These are phyloP conservation scores for Hyphantria cunea DNA, from an alignment of 1,140 invertebrate species.

Conservation along the genomic window DNA sequence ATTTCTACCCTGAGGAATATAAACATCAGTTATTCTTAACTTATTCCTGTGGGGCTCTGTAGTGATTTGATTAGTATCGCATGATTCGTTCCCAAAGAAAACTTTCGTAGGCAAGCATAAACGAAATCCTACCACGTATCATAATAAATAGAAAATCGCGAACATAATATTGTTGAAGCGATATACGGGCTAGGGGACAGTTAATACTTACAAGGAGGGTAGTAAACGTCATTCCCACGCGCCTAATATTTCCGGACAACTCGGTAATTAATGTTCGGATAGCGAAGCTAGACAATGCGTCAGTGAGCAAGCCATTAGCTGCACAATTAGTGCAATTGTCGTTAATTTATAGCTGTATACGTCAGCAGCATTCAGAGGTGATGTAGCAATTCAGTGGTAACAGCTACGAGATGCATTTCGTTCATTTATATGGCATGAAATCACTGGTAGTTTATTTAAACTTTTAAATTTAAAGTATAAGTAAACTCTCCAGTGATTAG, in stretches of 20 bases:
- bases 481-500: slow-evolving; percentile 1
- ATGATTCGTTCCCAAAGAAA: slow-evolving; percentile 10
- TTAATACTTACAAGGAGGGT: slow-evolving; percentile 15
- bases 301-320: slow-evolving; percentile 64
- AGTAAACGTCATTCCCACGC: slow-evolving; percentile 45
- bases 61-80: slow-evolving; percentile 51
- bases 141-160: slow-evolving; percentile 50
- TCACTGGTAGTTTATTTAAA: too few relatives aligned
- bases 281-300: slow-evolving; percentile 66
- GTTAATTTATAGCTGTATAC: slow-evolving; percentile 72
- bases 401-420: slow-evolving; percentile 7
- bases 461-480: slow-evolving; percentile 2
- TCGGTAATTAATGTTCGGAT: slow-evolving; percentile 52
- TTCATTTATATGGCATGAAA: slow-evolving; percentile 1
- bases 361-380: slow-evolving; percentile 39
- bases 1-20: slow-evolving; percentile 40
- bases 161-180: slow-evolving; percentile 33
- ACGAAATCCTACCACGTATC: slow-evolving; percentile 54
- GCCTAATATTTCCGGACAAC: slow-evolving; percentile 51
- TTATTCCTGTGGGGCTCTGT: slow-evolving; percentile 35
- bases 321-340: slow-evolving; percentile 79
- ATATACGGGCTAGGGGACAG: slow-evolving; percentile 22
- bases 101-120: slow-evolving; percentile 16
- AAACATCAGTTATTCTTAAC: slow-evolving; percentile 48
- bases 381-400: not conserved